phyloP scores from a whole-genome alignment of 2,113 vertebrate species.

The Limnothrissa miodon region DNA sequence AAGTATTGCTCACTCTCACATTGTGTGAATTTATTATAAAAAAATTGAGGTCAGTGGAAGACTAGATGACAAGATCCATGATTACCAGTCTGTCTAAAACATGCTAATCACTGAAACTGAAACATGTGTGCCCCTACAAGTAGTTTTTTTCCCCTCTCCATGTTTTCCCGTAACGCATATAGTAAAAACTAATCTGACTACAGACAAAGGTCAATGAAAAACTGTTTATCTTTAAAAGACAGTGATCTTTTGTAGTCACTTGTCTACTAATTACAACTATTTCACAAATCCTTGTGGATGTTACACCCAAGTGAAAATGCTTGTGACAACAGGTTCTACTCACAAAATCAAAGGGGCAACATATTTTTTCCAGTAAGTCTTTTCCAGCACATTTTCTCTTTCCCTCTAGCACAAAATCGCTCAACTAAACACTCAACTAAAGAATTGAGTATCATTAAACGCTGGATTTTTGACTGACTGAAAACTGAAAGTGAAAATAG shows the following conservation, averaged over 20 bases:
- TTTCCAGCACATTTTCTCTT: conserved; percentile 29
- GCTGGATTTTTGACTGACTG: background rate
- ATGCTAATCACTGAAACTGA: background rate
- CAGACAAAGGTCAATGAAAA: background rate
- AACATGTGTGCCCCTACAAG: background rate
- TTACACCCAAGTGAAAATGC: conserved; percentile 56
- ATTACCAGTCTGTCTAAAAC: background rate
- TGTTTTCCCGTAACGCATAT: background rate
- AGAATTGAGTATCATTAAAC: background rate
- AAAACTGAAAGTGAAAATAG: background rate
- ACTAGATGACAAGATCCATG: background rate
- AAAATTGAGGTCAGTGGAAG: too few relatives aligned
- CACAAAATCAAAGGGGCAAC: conserved; percentile 47
- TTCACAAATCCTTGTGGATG: conserved; percentile 60
- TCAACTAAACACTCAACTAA: conserved; percentile 39
- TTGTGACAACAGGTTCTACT: conserved; percentile 61
- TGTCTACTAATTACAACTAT: conserved; percentile 60
- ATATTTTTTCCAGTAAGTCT: conserved; percentile 31
- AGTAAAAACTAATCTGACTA: background rate
- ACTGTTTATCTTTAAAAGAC: conserved; percentile 1
- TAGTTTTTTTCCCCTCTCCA: background rate
- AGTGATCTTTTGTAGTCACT: conserved; percentile 47
- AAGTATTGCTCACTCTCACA: background rate
- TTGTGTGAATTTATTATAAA: background rate
- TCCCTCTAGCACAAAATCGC: conserved; percentile 51